phyloP scores from a whole-genome alignment of 2,113 vertebrate species.

The Ophiodon elongatus region DNA sequence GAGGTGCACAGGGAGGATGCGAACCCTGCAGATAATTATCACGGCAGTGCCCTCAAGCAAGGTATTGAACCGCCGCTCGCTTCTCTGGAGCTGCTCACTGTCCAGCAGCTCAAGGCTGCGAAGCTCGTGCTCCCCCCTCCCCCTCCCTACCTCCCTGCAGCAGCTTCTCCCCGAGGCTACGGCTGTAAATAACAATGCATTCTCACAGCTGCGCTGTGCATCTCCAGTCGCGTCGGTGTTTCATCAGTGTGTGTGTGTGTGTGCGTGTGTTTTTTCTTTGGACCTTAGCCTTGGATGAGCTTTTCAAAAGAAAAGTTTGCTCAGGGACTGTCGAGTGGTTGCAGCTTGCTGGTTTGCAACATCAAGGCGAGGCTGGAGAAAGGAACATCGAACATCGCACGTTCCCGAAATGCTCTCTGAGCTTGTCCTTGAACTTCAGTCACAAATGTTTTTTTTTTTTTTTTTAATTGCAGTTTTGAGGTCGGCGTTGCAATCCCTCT shows the following conservation, averaged over 20 bases:
- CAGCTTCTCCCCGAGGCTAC: conserved; percentile 17
- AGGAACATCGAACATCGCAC: not conserved
- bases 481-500: not conserved
- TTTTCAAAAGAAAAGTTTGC: conserved; percentile 9
- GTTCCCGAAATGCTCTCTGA: not conserved
- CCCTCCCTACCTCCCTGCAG: too few relatives aligned
- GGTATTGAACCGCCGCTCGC: conserved; percentile 18
- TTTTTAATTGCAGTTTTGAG: conserved; percentile 25
- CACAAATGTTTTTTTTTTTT: not conserved
- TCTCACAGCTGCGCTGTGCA: conserved; percentile 36
- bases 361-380: not conserved
- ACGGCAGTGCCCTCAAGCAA: conserved; percentile 52
- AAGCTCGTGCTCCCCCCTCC: conserved; percentile 10
- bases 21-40: conserved; percentile 37
- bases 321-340: not conserved
- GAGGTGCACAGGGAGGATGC: not conserved
- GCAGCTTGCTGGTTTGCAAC: not conserved
- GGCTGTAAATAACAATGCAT: conserved; percentile 51
- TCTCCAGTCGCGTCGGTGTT: conserved; percentile 21
- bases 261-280: not conserved
- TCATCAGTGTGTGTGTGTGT: conserved; percentile 20
- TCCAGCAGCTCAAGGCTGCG: conserved; percentile 61
- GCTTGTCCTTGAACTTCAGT: conserved; percentile 11
- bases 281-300: conserved; percentile 18
- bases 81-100: conserved; percentile 18